These are phyloP conservation scores for Ptychodera flava DNA, from an alignment of 35 echinoderm and acorn worm genomes.

Conservation along the genomic window DNA sequence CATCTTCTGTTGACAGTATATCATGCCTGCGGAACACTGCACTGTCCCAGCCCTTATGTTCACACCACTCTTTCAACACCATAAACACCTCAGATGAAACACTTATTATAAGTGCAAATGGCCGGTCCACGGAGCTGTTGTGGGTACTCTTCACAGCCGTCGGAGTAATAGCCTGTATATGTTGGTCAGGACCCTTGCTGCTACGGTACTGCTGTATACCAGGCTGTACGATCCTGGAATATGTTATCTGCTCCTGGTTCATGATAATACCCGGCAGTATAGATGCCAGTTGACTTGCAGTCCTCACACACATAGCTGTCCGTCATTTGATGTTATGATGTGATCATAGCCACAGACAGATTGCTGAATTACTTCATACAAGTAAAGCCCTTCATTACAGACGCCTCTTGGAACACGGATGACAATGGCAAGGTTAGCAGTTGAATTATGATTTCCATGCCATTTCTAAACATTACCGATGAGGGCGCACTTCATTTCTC, in stretches of 20 bases:
- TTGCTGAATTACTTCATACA: neutral
- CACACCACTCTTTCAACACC: neutral
- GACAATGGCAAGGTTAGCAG: neutral
- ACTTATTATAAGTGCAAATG: too few species aligned
- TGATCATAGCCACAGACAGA: neutral
- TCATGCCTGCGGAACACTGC: neutral
- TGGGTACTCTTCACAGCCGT: neutral
- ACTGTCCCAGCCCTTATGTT: neutral
- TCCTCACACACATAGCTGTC: neutral
- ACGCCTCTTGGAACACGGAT: neutral
- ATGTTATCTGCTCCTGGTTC: neutral
- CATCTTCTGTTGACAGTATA: neutral
- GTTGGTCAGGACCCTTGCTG: neutral
- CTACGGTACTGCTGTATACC: neutral
- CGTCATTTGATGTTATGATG: neutral
- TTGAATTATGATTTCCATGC: neutral
- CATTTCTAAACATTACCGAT: neutral
- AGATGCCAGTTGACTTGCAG: neutral
- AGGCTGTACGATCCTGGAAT: neutral
- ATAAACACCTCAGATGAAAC: too few species aligned
- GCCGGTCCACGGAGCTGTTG: neutral
- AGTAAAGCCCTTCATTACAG: neutral
- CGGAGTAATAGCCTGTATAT: neutral
- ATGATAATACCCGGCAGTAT: neutral
- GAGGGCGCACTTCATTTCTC: neutral